Evolutionary conservation across 2,888 invertebrate species (phyloP).

Genomic region (Apamea monoglypha): DNA sequence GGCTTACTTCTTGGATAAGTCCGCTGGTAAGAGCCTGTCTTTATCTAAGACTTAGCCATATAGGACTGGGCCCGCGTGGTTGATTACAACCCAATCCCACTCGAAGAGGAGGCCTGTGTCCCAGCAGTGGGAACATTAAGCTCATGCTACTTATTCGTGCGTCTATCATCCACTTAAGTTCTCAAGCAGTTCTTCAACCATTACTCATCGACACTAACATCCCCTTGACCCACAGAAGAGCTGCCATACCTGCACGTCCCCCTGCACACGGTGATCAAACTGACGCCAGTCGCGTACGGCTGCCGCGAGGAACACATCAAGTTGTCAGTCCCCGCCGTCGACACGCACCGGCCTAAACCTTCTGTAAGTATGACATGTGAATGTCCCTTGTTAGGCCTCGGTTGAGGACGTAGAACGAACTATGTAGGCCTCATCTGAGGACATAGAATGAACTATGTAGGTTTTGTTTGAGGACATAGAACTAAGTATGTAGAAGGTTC

Average conservation of each 20-base stretch:
- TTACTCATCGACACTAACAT: neutral
- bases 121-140: neutral
- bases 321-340: slow-evolving; percentile 97
- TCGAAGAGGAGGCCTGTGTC: no score
- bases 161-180: neutral
- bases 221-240: slow-evolving; percentile 91
- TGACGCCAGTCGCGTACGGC: slow-evolving; percentile 99
- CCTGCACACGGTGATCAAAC: slow-evolving; percentile 98
- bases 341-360: slow-evolving; percentile 98
- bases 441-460: neutral
- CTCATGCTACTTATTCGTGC: neutral
- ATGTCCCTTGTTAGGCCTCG: neutral
- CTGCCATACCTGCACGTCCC: slow-evolving; percentile 97
- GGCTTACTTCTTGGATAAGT: slow-evolving; percentile 99
- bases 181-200: neutral
- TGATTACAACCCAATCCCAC: neutral
- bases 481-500: no score
- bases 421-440: neutral
- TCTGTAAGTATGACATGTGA: slow-evolving; percentile 89
- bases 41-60: neutral
- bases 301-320: slow-evolving; percentile 98
- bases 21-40: slow-evolving; percentile 92
- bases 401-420: neutral
- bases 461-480: no score
- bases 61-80: neutral